phyloP scores from a whole-genome alignment of 2,888 invertebrate genomes.

The Deladenus siricidicola region DNA sequence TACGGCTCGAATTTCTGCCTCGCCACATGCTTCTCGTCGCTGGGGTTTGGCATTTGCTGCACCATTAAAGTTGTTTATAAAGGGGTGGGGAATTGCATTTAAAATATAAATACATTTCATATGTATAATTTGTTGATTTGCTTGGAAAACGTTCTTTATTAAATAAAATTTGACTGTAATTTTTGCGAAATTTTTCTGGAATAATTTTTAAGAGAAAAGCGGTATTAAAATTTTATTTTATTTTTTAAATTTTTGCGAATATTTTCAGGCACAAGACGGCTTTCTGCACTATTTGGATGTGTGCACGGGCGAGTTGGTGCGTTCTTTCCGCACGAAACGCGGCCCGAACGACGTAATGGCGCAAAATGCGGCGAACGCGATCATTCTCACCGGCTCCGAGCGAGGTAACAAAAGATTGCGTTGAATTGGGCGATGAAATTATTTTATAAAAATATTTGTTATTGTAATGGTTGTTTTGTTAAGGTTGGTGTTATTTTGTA shows the following conservation, averaged over 20 bases:
- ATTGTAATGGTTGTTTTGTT: background rate
- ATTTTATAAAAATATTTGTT: slow-evolving; percentile 6
- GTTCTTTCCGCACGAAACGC: slow-evolving; percentile 68
- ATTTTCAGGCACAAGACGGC: slow-evolving; percentile 32
- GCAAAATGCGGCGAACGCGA: slow-evolving; percentile 88
- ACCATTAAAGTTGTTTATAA: no score
- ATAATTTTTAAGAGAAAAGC: no score
- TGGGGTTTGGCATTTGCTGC: no score
- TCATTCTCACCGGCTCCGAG: slow-evolving; percentile 77
- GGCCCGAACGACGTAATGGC: slow-evolving; percentile 75
- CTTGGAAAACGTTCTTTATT: no score
- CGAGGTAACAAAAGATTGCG: slow-evolving; percentile 62
- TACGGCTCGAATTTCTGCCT: slow-evolving; percentile 80
- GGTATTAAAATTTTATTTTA: background rate
- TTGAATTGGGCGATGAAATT: background rate
- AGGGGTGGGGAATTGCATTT: no score
- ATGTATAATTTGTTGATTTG: no score
- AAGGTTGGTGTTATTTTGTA: no score
- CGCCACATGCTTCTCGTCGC: slow-evolving; percentile 88
- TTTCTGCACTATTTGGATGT: slow-evolving; percentile 85
- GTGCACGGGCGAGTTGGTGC: slow-evolving; percentile 79
- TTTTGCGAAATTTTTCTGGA: no score
- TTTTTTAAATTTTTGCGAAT: background rate
- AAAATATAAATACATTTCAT: no score
- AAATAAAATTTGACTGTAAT: no score